Base-by-base conservation (phyloP, 2,113 vertebrate species). In the Oplegnathus fasciatus region DNA sequence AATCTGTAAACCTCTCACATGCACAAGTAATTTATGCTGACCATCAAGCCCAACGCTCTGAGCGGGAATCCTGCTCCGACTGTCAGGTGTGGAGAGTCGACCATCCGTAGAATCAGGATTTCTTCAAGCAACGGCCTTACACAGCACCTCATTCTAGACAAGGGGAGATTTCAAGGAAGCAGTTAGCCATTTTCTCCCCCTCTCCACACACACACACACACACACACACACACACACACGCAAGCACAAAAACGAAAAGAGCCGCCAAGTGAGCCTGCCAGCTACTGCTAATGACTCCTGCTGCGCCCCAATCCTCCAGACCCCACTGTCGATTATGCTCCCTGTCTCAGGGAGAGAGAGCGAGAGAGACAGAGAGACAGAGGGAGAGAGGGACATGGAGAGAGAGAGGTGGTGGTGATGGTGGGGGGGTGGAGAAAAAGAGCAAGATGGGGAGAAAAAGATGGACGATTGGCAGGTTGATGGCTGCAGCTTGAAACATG, bases 261-360 rank as follows among this genome's bases (percentile, higher is more conserved):
- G 75, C 50, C 8, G 46, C 78, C 42, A 44, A 71, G 74, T 24
- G 50, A 60, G 77, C 24, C 64, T 65, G 61, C 74, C 66, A 65
- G 68, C 48, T 22, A 9, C n/a, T 37, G 79, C 64, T 85, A 82
- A 85, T 85, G 83, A 82, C 83, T 82, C 69, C 78, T 78, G 68
- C 78, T 78, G 77, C 28, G 15, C 54, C 54, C 42, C 66, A 80
- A 68, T 80, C 75, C 84, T 54, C 73, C 72, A 86, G 75, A 83
- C 65, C 68, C 74, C 72, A 11, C 72, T 22, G 76, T 64, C 48
- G 1, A 80, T 79, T 80, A 62, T 42, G 4, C 62, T 32, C 52
- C 42, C 60, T 57, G 64, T 24, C 30, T 60, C 9, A 34, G 60
- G 18, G 54, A 70, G 64, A 28, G 32, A 65, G 20, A 13, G 11